A percentile compares a stretch with the other conserved stretches of the same genome.
These are phyloP conservation scores for Galago senegalensis DNA, from an alignment of 2,797 vertebrate genomes.

Conservation along the genomic window DNA sequence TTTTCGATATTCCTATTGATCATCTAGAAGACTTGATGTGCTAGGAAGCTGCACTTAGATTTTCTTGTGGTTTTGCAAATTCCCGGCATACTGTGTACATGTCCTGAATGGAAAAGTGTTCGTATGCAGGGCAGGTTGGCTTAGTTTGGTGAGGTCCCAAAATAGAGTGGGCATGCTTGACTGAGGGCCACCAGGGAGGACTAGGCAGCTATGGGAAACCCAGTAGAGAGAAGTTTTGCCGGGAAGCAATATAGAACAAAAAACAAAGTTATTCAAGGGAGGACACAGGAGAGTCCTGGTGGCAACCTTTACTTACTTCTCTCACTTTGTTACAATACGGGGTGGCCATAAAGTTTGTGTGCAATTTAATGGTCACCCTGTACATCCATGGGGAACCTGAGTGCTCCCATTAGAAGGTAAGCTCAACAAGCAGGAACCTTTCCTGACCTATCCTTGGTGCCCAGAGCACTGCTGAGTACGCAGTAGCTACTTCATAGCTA, in stretches of 20 bases:
- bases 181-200: not conserved
- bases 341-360: too few species aligned
- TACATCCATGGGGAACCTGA: not conserved
- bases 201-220: not conserved
- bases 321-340: not conserved
- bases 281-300: not conserved
- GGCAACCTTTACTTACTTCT: not conserved
- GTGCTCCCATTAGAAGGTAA: not conserved
- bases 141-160: not conserved
- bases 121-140: not conserved
- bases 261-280: not conserved
- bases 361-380: too few species aligned
- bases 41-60: not conserved
- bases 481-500: not conserved
- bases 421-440: not conserved
- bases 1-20: not conserved
- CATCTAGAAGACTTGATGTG: not conserved
- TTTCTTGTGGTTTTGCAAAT: slow-evolving; percentile 46
- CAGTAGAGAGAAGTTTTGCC: not conserved
- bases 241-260: not conserved
- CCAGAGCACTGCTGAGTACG: not conserved
- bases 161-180: not conserved
- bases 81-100: not conserved
- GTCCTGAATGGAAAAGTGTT: not conserved
- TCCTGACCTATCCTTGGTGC: not conserved